Conservation (phyloP, 1,140 invertebrate species). For the Agrilus planipennis region DNA sequence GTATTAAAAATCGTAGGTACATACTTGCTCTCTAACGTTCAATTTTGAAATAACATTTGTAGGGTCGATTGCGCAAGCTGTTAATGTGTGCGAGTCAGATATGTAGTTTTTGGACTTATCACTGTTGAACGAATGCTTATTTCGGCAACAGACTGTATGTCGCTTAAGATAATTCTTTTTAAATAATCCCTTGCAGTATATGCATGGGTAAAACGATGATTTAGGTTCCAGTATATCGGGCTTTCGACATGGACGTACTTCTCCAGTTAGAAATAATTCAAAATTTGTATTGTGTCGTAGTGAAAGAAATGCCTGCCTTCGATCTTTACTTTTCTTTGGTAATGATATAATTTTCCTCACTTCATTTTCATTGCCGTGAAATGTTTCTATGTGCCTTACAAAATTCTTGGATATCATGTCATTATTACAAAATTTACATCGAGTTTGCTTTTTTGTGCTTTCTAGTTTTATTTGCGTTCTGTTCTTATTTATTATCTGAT, state of each 20-base stretch:
- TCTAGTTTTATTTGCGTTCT: too few relatives aligned
- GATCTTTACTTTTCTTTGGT: conserved; percentile 9
- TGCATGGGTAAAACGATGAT: neutral
- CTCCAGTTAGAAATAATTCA: conserved; percentile 9
- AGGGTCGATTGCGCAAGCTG: conserved; percentile 5
- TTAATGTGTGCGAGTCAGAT: conserved; percentile 2
- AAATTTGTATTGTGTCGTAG: conserved; percentile 12
- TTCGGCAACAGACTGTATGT: neutral
- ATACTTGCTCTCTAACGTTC: conserved; percentile 5
- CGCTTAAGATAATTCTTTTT: conserved; percentile 1
- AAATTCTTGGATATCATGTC: conserved; percentile 10
- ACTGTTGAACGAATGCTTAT: neutral
- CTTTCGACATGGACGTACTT: neutral
- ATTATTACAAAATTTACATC: conserved; percentile 9
- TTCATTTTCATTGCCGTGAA: conserved; percentile 7
- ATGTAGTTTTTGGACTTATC: neutral
- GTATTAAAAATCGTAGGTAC: too few relatives aligned
- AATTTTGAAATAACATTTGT: conserved; percentile 1
- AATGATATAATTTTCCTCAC: conserved; percentile 8
- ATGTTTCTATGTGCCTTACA: conserved; percentile 9
- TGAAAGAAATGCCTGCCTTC: conserved; percentile 6
- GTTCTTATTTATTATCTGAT: too few relatives aligned
- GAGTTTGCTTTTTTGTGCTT: neutral
- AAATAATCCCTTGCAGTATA: conserved; percentile 5
- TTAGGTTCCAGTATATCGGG: neutral